Percentiles rank a stretch among this genome's conserved stretches.
Conservation (phyloP, 2,888 invertebrate genomes). For the Stenoptilia bipunctidactyla region DNA sequence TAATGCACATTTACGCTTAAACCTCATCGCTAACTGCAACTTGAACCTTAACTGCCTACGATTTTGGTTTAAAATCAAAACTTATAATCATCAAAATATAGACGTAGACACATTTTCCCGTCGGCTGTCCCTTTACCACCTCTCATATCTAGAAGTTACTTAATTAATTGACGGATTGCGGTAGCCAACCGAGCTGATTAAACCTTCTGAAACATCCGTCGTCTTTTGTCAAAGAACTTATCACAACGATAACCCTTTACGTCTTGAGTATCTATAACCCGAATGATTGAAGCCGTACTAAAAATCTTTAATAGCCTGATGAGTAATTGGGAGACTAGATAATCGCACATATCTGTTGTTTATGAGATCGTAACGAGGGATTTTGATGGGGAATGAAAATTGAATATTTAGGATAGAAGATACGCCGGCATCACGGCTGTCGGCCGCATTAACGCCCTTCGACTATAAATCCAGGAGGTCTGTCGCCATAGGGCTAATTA, state of each 20-base stretch:
- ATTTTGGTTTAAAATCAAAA: neutral
- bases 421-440: conserved; percentile 64
- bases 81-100: conserved; percentile 17
- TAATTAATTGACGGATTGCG: conserved; percentile 63
- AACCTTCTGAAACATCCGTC: conserved; percentile 19
- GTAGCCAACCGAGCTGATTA: conserved; percentile 27
- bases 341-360: neutral
- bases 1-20: conserved; percentile 21
- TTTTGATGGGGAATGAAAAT: neutral
- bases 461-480: conserved; percentile 65
- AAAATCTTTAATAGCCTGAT: neutral
- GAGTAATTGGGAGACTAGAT: neutral
- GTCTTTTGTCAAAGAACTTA: conserved; percentile 25
- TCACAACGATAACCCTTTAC: conserved; percentile 1
- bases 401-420: conserved; percentile 40
- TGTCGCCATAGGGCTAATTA: conserved; percentile 69
- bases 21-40: conserved; percentile 17
- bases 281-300: neutral
- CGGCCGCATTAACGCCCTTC: conserved; percentile 63
- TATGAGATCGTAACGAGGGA: neutral
- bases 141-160: conserved; percentile 45
- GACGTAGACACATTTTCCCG: conserved; percentile 30
- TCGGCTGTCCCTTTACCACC: conserved; percentile 47
- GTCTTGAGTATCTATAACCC: neutral
- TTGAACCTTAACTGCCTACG: neutral